These are phyloP conservation scores for Neopelma chrysocephalum DNA, from an alignment of 2,797 vertebrate genomes.

Conservation along the genomic window DNA sequence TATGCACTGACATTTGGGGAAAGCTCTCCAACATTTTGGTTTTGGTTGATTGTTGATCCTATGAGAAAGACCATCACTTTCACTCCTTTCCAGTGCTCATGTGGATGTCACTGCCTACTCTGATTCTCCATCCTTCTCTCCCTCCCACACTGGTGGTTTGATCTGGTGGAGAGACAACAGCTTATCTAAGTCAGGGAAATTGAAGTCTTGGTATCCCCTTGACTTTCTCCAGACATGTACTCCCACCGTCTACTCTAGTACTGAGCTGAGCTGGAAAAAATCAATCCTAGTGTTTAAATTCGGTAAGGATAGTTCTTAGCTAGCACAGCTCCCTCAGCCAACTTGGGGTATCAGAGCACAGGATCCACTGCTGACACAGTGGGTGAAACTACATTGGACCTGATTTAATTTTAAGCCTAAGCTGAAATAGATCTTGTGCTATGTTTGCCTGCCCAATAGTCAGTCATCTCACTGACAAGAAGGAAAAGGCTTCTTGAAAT, in stretches of 20 bases:
- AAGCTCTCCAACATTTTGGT: not conserved
- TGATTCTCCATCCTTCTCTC: not conserved
- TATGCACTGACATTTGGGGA: not conserved
- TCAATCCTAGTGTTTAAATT: not conserved
- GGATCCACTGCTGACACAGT: not conserved
- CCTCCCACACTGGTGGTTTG: not conserved
- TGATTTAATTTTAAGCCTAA: not conserved
- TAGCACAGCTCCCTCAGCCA: not conserved
- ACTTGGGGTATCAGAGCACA: not conserved
- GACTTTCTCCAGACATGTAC: not conserved
- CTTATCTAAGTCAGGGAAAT: not conserved
- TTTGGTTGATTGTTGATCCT: not conserved
- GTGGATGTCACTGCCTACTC: not conserved
- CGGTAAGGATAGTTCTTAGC: not conserved
- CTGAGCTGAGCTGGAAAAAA: not conserved
- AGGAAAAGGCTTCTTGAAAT: not conserved
- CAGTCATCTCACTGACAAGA: not conserved
- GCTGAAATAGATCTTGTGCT: not conserved
- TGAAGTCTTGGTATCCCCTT: not conserved
- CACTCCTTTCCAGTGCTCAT: not conserved
- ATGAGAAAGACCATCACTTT: not conserved
- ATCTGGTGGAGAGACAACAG: not conserved
- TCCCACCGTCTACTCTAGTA: not conserved
- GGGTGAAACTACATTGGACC: accelerated
- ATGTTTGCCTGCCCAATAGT: not conserved